A percentile compares a stretch with the other conserved stretches of the same genome.
Conservation (phyloP, 1,140 invertebrate genomes). For the Drosophila setifemur region DNA sequence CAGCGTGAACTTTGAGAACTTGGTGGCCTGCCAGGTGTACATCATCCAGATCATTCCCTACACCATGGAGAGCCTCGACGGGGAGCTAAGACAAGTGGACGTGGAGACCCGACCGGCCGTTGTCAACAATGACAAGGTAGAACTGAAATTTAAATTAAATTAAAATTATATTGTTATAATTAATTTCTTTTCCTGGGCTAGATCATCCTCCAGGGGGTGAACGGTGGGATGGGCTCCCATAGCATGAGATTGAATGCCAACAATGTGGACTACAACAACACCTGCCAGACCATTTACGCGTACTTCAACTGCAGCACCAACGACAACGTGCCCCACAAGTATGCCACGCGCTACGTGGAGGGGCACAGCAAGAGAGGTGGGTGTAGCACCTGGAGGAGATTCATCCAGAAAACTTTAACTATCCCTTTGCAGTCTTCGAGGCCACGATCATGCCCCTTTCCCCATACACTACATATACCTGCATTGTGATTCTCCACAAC, state of each 20-base stretch:
- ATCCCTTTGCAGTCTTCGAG: slow-evolving; percentile 45
- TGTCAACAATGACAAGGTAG: slow-evolving; percentile 25
- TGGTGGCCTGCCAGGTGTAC: slow-evolving; percentile 64
- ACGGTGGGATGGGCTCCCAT: slow-evolving; percentile 40
- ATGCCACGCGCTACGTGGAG: slow-evolving; percentile 57
- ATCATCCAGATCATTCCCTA: slow-evolving; percentile 72
- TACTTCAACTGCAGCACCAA: slow-evolving; percentile 48
- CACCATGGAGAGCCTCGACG: slow-evolving; percentile 52
- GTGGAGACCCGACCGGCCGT: slow-evolving; percentile 54
- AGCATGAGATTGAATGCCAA: slow-evolving; percentile 58
- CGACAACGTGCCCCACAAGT: neutral
- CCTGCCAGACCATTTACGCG: slow-evolving; percentile 66
- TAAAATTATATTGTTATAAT: neutral
- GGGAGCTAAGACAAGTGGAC: slow-evolving; percentile 27
- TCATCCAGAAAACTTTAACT: no score
- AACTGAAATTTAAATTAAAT: neutral
- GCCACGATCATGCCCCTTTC: slow-evolving; percentile 57
- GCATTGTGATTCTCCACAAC: slow-evolving; percentile 59
- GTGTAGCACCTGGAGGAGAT: neutral
- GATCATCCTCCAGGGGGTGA: slow-evolving; percentile 32
- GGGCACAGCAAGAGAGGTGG: slow-evolving; percentile 52
- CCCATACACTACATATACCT: slow-evolving; percentile 53
- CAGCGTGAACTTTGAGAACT: slow-evolving; percentile 28
- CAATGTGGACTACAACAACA: slow-evolving; percentile 61
- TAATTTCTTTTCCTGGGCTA: neutral